Evolutionary conservation across 1,140 invertebrate species (phyloP), one percentile per base, ranked within the genome.

Genomic region (Glossosoma conforme): DNA sequence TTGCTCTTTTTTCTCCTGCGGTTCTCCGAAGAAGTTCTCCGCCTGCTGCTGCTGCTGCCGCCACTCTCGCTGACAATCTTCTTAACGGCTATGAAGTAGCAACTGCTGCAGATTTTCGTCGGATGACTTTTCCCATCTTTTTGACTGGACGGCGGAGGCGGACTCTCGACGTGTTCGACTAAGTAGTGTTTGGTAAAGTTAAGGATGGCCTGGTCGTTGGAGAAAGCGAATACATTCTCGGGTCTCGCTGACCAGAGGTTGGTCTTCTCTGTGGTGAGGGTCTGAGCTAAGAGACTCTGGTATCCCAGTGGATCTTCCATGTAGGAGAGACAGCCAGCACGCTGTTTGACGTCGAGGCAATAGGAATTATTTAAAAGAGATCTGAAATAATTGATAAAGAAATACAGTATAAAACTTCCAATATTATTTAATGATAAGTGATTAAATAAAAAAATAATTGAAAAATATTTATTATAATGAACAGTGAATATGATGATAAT

Each of bases 281-380:
- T 87, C 61, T 88, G 85, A 0, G 89, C 87, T 25, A 93, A 66
- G 44, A 93, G 77, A 62, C 86, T 91, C 63, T 85, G 80, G 64
- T 89, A 89, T 11, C 91, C 87, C 65, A 91, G 82, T 10, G 91
- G 91, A 74, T 96, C 92, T 67, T 91, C 87, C 2, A 82, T 62
- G 67, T 95, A 92, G 0, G 91, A 90, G 1, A 95, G 75, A 68
- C 89, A 91, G 2, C 92, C 92, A 11, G 89, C 89, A 62, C 85
- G 82, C 64, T 93, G 90, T 66, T 96, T 95, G 1, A 96, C 86
- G 62, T 86, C 83, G 10, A 97, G 72, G 20, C 80, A 82, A 35
- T 84, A 83, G 24, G 80, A 84, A 59, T 82, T 79, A 41, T 80
- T 68, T 9, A 93, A 63, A 47, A 90, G 79, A 44, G 79, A 73